Evolutionary conservation across 1,140 invertebrate genomes (phyloP).

Genomic region (Teleogryllus occipitalis): DNA sequence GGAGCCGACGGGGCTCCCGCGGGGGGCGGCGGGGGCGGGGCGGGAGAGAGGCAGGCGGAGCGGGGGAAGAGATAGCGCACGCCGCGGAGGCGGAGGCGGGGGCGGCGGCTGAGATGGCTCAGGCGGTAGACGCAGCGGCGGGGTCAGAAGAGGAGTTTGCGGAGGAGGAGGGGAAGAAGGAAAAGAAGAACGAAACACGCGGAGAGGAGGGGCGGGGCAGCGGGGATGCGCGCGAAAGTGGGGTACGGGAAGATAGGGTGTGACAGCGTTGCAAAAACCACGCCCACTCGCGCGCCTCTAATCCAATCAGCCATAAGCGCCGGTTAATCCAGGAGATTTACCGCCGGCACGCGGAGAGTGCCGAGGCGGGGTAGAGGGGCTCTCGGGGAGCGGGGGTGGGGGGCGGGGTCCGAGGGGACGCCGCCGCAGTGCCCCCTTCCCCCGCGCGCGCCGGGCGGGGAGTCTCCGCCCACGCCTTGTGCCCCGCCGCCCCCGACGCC

Average conservation of each 20-base stretch:
- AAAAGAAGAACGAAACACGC: background rate
- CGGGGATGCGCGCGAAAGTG: background rate
- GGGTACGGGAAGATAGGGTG: background rate
- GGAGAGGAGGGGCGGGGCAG: too few species aligned
- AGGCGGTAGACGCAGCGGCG: too few species aligned
- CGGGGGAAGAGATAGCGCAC: background rate
- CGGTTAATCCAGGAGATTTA: background rate
- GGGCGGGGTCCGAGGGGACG: too few species aligned
- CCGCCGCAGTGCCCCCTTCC: background rate
- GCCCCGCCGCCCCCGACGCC: too few species aligned
- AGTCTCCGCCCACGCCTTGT: background rate
- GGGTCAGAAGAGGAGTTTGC: background rate
- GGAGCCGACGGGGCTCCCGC: background rate
- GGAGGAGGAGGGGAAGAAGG: background rate
- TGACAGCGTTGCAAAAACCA: background rate
- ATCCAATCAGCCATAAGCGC: conserved; percentile 3
- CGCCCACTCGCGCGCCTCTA: background rate
- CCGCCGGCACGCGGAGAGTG: background rate
- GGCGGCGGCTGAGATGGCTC: background rate
- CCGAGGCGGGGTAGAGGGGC: too few species aligned
- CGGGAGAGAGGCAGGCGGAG: background rate
- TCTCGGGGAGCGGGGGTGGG: too few species aligned
- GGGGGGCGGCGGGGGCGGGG: too few species aligned
- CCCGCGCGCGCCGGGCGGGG: too few species aligned
- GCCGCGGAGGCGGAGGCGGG: too few species aligned